These are phyloP conservation scores for Nephrotoma guestfalica DNA, from an alignment of 2,888 invertebrate genomes.

Conservation along the genomic window DNA sequence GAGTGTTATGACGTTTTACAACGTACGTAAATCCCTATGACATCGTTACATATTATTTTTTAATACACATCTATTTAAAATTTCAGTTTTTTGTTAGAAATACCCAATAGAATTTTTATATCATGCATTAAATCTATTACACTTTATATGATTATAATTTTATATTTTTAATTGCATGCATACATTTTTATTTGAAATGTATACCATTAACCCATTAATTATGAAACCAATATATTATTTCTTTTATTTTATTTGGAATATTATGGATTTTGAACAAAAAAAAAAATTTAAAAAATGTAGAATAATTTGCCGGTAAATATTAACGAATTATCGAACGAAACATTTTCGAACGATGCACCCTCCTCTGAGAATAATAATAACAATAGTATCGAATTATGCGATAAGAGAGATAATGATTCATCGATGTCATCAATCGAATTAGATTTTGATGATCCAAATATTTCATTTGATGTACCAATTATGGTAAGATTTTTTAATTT, in stretches of 20 bases:
- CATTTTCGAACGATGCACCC: background rate
- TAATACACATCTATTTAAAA: background rate
- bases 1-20: background rate
- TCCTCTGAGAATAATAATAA: background rate
- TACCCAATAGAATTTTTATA: background rate
- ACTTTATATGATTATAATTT: background rate
- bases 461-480: background rate
- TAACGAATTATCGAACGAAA: background rate
- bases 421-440: background rate
- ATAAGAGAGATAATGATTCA: background rate
- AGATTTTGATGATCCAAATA: slow-evolving; percentile 2
- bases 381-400: background rate
- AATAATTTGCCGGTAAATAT: background rate
- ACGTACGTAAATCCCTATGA: background rate
- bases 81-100: background rate
- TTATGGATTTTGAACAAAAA: too few relatives aligned
- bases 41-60: background rate
- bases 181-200: background rate
- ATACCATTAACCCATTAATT: background rate
- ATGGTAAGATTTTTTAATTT: background rate
- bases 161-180: background rate
- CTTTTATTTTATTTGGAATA: background rate
- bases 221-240: background rate
- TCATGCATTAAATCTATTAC: background rate
- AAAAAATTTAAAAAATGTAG: background rate